Base-by-base conservation (phyloP, 2,113 vertebrate species). In the Cyanistes caeruleus region DNA sequence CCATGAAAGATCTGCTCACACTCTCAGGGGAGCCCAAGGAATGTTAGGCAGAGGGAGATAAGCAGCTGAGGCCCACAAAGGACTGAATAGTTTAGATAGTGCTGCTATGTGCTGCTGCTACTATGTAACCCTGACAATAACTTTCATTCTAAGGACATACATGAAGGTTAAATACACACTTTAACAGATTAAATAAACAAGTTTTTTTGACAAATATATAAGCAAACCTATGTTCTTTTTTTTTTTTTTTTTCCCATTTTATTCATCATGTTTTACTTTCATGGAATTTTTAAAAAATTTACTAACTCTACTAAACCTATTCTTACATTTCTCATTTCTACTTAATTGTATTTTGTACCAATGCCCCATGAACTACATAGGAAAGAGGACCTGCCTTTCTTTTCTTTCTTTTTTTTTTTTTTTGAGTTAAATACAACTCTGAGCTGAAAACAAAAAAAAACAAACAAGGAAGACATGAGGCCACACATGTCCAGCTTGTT, bases 41-140 rank as follows among this genome's bases (percentile, higher is more conserved):
- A 86, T 15, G 3, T 82, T 46, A 64, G 84, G 49, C 19, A 9
- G 72, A 86, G 8, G 33, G 79, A 94, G 95, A 95, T 93, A 94
- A 94, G 87, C 73, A 81, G 75, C 79, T 76, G 94, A 93, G 72
- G 86, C 65, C 74, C 60, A 63, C 52, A 44, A 82, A 84, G 63
- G 83, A 78, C 55, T 6, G 22, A 94, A 97, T 96, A 94, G 67
- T 81, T 96, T 76, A 97, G 95, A 96, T 97, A 96, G 93, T 33
- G 43, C 59, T 89, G 76, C 63, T 84, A 81, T 89, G 70, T 59
- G 39, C n/a, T 87, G 81, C 55, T 1, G 3, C 69, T 80, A 58
- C 93, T 76, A 23, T 0, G 0, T 19, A 83, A 73, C 18, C 21
- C 69, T 94, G 73, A 59, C 3, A 58, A 56, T 69, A 89, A 44